These are phyloP conservation scores for Thereva nobilitata DNA, from an alignment of 2,888 invertebrate genomes.

Conservation along the genomic window DNA sequence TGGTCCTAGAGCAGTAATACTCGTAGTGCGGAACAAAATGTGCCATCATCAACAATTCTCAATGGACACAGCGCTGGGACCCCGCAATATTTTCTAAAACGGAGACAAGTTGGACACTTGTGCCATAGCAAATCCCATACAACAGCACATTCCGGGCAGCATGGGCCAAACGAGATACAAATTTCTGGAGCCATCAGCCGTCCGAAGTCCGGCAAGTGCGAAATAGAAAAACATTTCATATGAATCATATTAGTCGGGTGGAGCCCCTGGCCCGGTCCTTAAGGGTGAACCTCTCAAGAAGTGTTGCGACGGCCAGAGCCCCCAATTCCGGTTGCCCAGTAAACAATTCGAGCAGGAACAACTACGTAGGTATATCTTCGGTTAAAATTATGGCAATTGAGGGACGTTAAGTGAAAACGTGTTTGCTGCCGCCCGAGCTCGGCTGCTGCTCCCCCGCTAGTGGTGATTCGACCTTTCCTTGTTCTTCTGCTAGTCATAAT, in stretches of 20 bases:
- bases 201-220: constrained; percentile 18
- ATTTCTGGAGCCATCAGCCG: constrained; percentile 27
- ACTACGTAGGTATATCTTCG: constrained; percentile 19
- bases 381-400: constrained; percentile 22
- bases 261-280: constrained; percentile 13
- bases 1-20: constrained; percentile 22
- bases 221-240: constrained; percentile 29
- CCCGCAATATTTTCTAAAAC: constrained; percentile 24
- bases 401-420: constrained; percentile 29
- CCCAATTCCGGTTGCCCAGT: constrained; percentile 12
- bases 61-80: constrained; percentile 1
- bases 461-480: background rate
- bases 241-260: constrained; percentile 13
- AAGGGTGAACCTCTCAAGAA: constrained; percentile 10
- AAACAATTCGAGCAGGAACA: constrained; percentile 18
- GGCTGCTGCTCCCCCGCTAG: background rate
- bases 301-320: constrained; percentile 1
- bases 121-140: constrained; percentile 3
- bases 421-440: constrained; percentile 20
- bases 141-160: background rate
- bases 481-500: constrained; percentile 11
- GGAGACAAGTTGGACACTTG: constrained; percentile 12
- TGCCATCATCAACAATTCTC: constrained; percentile 25
- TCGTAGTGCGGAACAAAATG: constrained; percentile 14
- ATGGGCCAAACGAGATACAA: constrained; percentile 18